phyloP scores from a whole-genome alignment of 2,888 invertebrate genomes.

The Hemithea aestivaria region DNA sequence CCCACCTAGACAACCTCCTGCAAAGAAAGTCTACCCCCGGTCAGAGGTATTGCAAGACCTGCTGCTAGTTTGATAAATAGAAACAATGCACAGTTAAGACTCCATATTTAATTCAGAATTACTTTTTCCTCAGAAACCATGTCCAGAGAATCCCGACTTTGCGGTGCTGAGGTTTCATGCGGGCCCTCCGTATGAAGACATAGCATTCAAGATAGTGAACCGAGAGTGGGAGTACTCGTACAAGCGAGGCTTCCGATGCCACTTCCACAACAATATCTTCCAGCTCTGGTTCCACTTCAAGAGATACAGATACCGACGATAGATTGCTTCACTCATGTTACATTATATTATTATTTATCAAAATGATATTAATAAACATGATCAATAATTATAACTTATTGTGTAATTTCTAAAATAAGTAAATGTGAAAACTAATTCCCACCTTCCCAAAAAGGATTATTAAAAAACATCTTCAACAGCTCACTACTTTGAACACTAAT shows the following conservation, averaged over 20 bases:
- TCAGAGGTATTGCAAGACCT: no score
- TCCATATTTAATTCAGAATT: no score
- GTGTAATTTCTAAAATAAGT: no score
- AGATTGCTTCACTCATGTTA: constrained; percentile 18
- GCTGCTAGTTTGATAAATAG: no score
- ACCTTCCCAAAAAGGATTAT: no score
- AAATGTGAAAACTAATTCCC: no score
- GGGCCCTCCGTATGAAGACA: constrained; percentile 99
- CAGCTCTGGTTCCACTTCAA: constrained; percentile 99
- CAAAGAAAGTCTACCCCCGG: no score
- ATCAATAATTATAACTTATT: no score
- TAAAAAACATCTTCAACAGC: background rate
- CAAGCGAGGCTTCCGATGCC: constrained; percentile 98
- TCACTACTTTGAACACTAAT: constrained; percentile 6
- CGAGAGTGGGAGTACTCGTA: constrained; percentile 99
- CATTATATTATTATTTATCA: no score
- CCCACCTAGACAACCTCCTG: no score
- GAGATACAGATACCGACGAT: constrained; percentile 95
- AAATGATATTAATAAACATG: no score
- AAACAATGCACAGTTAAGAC: no score
- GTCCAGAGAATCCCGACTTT: constrained; percentile 96
- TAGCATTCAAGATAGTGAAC: constrained; percentile 99
- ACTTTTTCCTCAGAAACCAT: constrained; percentile 84
- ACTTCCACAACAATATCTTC: constrained; percentile 99
- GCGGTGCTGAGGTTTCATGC: constrained; percentile 96